These are phyloP conservation scores for Scolanthus callimorphus DNA, from an alignment of 92 coral and sea anemone species.

Conservation along the genomic window DNA sequence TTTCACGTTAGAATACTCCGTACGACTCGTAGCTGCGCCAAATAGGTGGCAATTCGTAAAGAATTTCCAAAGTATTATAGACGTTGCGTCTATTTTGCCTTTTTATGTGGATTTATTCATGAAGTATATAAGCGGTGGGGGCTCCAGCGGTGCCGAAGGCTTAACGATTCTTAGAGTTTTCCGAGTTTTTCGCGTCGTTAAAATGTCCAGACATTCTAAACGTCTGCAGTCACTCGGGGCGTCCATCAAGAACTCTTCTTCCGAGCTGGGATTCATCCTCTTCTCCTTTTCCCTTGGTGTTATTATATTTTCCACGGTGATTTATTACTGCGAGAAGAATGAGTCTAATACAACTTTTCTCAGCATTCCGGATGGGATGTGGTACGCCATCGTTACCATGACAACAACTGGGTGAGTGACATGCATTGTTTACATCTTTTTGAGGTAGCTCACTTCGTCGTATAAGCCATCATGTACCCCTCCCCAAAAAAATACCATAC, in stretches of 20 bases:
- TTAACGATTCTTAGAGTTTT: conserved; percentile 78
- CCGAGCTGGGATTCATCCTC: conserved; percentile 88
- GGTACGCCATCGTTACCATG: conserved; percentile 97
- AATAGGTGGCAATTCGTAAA: conserved; percentile 70
- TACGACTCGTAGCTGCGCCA: conserved; percentile 82
- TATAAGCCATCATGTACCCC: too few species aligned
- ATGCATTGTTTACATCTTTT: too few species aligned
- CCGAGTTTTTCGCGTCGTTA: conserved; percentile 88
- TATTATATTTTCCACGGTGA: conserved; percentile 90
- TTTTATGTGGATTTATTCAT: conserved; percentile 73
- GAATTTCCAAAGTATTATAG: conserved; percentile 79
- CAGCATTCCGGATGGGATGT: conserved; percentile 89
- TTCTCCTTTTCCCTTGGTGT: conserved; percentile 90
- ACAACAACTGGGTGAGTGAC: conserved; percentile 91
- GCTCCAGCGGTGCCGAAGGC: conserved; percentile 60
- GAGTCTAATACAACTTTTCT: conserved; percentile 69
- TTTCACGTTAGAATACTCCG: conserved; percentile 75
- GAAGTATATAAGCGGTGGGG: conserved; percentile 13
- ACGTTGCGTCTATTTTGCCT: conserved; percentile 84
- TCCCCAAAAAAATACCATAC: too few species aligned
- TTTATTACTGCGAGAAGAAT: conserved; percentile 86
- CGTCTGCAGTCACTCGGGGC: conserved; percentile 77
- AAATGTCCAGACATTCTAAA: conserved; percentile 82
- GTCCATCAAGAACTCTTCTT: conserved; percentile 85
- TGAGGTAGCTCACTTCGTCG: too few species aligned